These are phyloP conservation scores for Oreochromis aureus DNA, from an alignment of 2,113 vertebrate species.

Conservation along the genomic window DNA sequence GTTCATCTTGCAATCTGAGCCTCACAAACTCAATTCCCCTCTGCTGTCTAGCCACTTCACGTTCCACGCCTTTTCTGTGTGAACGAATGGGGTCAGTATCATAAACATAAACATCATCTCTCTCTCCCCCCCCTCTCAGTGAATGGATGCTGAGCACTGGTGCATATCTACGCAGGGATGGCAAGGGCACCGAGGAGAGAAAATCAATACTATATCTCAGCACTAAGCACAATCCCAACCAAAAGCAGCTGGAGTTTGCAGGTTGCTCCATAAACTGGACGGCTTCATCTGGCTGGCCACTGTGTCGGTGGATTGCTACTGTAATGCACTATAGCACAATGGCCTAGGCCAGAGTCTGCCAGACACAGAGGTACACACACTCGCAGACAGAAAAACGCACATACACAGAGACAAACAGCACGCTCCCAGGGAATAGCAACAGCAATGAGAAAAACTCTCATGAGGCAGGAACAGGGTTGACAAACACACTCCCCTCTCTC, in stretches of 20 bases:
- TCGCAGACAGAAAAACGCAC: not conserved
- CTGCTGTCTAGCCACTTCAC: conserved; percentile 24
- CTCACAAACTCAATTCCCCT: conserved; percentile 47
- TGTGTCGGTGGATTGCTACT: conserved; percentile 64
- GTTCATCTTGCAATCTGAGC: conserved; percentile 52
- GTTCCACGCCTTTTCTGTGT: conserved; percentile 39
- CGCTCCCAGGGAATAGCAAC: conserved; percentile 40
- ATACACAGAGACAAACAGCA: conserved; percentile 27
- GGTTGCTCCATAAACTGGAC: conserved; percentile 75
- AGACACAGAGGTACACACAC: conserved; percentile 25
- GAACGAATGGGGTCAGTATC: conserved; percentile 70
- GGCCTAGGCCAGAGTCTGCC: conserved; percentile 42
- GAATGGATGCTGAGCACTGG: conserved; percentile 63
- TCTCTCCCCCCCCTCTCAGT: conserved; percentile 20
- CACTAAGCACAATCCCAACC: conserved; percentile 75
- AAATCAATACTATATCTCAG: conserved; percentile 78
- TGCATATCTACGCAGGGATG: conserved; percentile 68
- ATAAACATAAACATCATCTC: conserved; percentile 53
- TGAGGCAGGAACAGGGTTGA: conserved; percentile 50
- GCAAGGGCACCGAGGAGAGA: conserved; percentile 68
- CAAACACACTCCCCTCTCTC: conserved; percentile 42
- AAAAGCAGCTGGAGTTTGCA: conserved; percentile 78
- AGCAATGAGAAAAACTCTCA: conserved; percentile 57
- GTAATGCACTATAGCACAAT: conserved; percentile 62
- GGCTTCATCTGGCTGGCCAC: conserved; percentile 71